phyloP scores from a whole-genome alignment of 2,797 vertebrate species.

The Urophycis tenuis region DNA sequence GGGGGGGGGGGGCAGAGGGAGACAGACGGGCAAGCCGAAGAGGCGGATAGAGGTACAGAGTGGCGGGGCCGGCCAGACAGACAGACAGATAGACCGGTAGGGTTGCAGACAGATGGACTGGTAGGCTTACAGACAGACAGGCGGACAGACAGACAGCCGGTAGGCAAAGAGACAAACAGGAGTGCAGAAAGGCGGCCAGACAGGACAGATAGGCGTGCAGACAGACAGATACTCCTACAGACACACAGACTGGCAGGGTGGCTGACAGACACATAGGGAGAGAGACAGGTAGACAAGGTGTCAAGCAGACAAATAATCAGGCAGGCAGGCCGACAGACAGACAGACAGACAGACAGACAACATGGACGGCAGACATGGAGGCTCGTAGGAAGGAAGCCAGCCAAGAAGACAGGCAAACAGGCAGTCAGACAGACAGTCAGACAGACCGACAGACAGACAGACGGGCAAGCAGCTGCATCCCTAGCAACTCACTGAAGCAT shows the following conservation, averaged over 20 bases:
- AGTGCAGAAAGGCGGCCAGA: background rate
- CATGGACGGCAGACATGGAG: background rate
- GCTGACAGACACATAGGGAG: background rate
- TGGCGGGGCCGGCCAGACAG: background rate
- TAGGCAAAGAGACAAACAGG: background rate
- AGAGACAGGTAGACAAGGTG: background rate
- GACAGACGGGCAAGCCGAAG: background rate
- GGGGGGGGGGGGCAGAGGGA: no score
- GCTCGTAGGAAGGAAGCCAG: no score
- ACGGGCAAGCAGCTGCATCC: background rate
- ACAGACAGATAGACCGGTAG: background rate
- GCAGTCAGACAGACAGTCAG: background rate
- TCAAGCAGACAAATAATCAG: background rate
- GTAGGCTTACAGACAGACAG: no score
- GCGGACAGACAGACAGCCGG: no score
- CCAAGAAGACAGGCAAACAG: background rate
- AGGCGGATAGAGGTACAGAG: no score
- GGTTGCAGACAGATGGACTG: background rate
- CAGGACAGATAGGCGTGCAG: background rate
- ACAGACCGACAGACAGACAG: background rate
- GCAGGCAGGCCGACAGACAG: background rate
- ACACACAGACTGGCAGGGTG: background rate
- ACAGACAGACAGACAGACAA: background rate
- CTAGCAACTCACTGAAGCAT: background rate
- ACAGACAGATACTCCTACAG: background rate